Evolutionary conservation across 2,113 vertebrate species (phyloP), one percentile per base, ranked within the genome.

Genomic region (Pimephales promelas): DNA sequence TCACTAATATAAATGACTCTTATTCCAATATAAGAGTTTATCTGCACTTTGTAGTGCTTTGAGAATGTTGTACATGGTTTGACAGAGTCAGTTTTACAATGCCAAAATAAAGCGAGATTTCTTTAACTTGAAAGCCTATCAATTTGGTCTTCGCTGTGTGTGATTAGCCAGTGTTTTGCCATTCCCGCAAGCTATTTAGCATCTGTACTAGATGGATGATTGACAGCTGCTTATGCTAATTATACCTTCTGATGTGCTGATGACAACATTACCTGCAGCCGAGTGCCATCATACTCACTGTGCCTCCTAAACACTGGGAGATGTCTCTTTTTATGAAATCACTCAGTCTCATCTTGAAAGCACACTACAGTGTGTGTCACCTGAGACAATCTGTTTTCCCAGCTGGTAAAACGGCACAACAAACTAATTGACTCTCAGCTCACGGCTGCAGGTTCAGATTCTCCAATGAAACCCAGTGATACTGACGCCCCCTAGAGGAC

Each of bases 401-500:
- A 56, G 49, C 49, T 78, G 49, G 16, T 54, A 8, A 31, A 66
- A 47, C 47, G 72, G 64, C 71, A 72, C 31, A 70, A 49, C 36
- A 79, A 49, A 59, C 40, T 28, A 54, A 79, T 79, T 84, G 64
- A 79, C 76, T 84, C 36, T 61, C 64, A 9, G 56, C 34, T 84
- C 76, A 59, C 66, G 66, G 54, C 83, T 56, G 45, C 64, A 11
- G 47, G 64, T 81, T 56, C 28, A 40, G 20, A 31, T 36, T 22
- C 34, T 24, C 52, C 10, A 26, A 79, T 79, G n/a, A 47, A 68
- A 52, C 31, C 22, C 22, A 81, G 45, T 70, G 79, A 26, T 36
- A 18, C 79, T 40, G 49, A 18, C 47, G 47, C 79, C 62, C 64
- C 79, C 79, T 81, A 52, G 62, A 68, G 79, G 62, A 36, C 10